Conservation (phyloP, 2,888 invertebrate genomes). For the Drosophila paranaensis region DNA sequence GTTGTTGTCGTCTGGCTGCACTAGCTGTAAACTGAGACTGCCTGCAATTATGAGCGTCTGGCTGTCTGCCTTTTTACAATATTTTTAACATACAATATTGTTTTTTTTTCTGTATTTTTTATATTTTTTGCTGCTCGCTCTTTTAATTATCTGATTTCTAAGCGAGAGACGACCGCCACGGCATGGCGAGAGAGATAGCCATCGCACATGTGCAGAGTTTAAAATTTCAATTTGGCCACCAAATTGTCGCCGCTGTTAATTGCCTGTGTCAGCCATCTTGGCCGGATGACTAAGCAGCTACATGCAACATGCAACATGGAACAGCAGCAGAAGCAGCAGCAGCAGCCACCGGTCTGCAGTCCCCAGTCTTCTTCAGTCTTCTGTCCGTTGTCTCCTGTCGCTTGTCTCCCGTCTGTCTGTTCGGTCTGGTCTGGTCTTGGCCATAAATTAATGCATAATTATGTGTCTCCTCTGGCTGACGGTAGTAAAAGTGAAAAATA, state of each 20-base stretch:
- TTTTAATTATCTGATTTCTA: slow-evolving; percentile 76
- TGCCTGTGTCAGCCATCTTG: slow-evolving; percentile 54
- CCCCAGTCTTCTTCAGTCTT: not conserved
- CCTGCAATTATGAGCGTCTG: slow-evolving; percentile 78
- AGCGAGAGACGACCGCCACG: slow-evolving; percentile 27
- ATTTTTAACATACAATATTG: slow-evolving; percentile 40
- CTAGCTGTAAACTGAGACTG: slow-evolving; percentile 67
- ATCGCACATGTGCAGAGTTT: slow-evolving; percentile 44
- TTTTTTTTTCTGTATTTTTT: slow-evolving; percentile 8
- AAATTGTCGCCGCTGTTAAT: slow-evolving; percentile 69
- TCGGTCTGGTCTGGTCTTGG: slow-evolving; percentile 26
- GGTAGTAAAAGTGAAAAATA: slow-evolving; percentile 69
- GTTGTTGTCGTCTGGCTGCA: slow-evolving; percentile 49
- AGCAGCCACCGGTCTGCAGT: not conserved
- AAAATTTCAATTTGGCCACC: slow-evolving; percentile 70
- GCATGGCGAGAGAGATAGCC: slow-evolving; percentile 40
- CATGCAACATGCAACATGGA: slow-evolving; percentile 7
- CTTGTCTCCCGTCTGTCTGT: slow-evolving; percentile 54
- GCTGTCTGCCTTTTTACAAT: slow-evolving; percentile 70
- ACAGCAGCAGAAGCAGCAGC: not conserved
- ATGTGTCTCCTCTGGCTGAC: slow-evolving; percentile 6
- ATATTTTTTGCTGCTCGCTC: slow-evolving; percentile 6
- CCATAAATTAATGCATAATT: slow-evolving; percentile 72
- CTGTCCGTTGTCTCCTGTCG: not conserved
- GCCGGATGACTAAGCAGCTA: slow-evolving; percentile 58